Percentiles rank a stretch among this genome's conserved stretches.
Conservation (phyloP, 35 echinoderm and acorn worm species). For the Holothuria glaberrima region DNA sequence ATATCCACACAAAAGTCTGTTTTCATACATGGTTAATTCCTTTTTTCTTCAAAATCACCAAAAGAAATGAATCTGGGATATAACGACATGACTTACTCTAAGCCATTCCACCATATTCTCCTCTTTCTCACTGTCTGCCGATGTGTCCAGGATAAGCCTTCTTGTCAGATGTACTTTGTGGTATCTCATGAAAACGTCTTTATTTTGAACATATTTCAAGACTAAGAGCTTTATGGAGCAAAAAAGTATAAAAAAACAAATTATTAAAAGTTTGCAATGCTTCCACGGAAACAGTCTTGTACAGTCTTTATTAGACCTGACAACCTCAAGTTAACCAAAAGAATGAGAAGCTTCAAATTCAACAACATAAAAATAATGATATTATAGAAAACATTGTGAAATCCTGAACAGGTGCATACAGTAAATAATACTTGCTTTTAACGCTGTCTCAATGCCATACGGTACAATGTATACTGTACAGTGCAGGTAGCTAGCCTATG, state of each 20-base stretch:
- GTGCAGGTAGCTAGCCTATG: no score
- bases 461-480: no score
- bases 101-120: conserved; percentile 99
- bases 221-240: conserved; percentile 76
- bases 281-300: background rate
- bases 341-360: no score
- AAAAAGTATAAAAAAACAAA: background rate
- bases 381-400: no score
- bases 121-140: conserved; percentile 99
- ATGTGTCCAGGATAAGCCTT: conserved; percentile 94
- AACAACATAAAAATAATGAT: no score
- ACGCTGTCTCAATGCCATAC: no score
- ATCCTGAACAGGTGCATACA: no score
- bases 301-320: background rate
- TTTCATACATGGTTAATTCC: background rate
- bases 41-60: background rate
- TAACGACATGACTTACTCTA: conserved; percentile 62
- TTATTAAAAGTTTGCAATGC: background rate
- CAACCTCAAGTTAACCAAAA: no score
- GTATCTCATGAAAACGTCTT: conserved; percentile 99
- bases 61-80: background rate
- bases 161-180: conserved; percentile 97
- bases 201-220: conserved; percentile 98
- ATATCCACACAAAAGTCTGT: background rate
- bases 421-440: no score